Evolutionary conservation across 2,888 invertebrate genomes (phyloP), one percentile per base, ranked within the genome.

Genomic region (Acrobasis suavella): DNA sequence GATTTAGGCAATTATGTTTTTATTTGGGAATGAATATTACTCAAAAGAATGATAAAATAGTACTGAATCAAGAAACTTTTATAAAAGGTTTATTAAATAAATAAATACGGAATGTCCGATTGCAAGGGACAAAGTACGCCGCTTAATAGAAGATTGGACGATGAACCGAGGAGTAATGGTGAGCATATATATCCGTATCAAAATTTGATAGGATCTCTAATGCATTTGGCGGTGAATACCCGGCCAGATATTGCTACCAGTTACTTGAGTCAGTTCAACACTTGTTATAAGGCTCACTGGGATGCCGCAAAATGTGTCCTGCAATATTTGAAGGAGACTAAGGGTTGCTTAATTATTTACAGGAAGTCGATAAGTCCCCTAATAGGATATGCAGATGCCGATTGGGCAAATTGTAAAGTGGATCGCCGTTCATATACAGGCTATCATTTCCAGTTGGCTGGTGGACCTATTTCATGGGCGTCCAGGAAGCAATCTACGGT

Each of bases 261-360:
- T 8, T 49, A 49, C 14, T 12, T 58, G 22, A 46, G 58, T 17
- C 58, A 58, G 32, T 58, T 58, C 49, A 58, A 46, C 32, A 46
- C 32, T 9, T 22, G 3, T 32, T 58, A 46, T 12, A 58, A 49
- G 14, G 22, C 42, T 46, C 58, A 58, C 17, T 58, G 58, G 58
- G 5, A 10, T 22, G 58, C 49, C 5, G 58, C 58, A 6, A 50
- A 58, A 37, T 6, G 58, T 5, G n/a, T 58, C 9, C 17, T 58
- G 7, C 46, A 49, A 50, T 58, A 58, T 22, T 22, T 58, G 32
- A 58, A 58, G 17, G 58, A 16, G 12, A 58, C 58, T 2, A 12
- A 42, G 1, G 42, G 42, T 58, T 8, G 6, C 6, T 49, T n/a
- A 1, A 14, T 49, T 22, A 14, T 32, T 22, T 58, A 58, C 15